Percentiles rank a stretch among this genome's conserved stretches.
Conservation (phyloP, 2,113 vertebrate species). For the Aegotheles bennettii region DNA sequence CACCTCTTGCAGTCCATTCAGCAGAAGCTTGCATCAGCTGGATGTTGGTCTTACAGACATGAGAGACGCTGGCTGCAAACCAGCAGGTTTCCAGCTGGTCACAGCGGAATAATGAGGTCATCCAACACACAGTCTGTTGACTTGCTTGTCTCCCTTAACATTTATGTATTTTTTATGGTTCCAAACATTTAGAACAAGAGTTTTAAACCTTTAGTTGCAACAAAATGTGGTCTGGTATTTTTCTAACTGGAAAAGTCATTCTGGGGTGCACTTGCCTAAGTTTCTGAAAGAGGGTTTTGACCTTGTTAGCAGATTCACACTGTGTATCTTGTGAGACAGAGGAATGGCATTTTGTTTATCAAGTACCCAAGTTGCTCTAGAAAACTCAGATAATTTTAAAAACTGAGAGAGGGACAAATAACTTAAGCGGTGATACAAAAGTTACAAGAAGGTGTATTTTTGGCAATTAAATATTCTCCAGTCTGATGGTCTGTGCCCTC, state of each 20-base stretch:
- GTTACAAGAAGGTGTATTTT: neutral
- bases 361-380: neutral
- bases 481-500: neutral
- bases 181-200: conserved; percentile 17
- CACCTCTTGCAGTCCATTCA: neutral
- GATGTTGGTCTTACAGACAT: neutral
- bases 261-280: neutral
- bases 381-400: neutral
- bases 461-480: neutral
- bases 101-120: neutral
- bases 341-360: neutral
- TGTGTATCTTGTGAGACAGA: neutral
- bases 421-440: neutral
- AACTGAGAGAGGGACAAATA: neutral
- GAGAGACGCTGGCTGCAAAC: neutral
- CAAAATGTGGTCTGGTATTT: neutral
- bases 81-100: conserved; percentile 20
- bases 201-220: conserved; percentile 39
- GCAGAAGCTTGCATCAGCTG: neutral
- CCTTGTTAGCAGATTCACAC: neutral
- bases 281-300: neutral
- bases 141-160: conserved; percentile 8
- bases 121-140: neutral
- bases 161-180: conserved; percentile 57
- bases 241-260: neutral